Percentiles rank a stretch among this genome's conserved stretches.
Conservation (phyloP, 2,113 vertebrate species). For the Zosterops pallidus region DNA sequence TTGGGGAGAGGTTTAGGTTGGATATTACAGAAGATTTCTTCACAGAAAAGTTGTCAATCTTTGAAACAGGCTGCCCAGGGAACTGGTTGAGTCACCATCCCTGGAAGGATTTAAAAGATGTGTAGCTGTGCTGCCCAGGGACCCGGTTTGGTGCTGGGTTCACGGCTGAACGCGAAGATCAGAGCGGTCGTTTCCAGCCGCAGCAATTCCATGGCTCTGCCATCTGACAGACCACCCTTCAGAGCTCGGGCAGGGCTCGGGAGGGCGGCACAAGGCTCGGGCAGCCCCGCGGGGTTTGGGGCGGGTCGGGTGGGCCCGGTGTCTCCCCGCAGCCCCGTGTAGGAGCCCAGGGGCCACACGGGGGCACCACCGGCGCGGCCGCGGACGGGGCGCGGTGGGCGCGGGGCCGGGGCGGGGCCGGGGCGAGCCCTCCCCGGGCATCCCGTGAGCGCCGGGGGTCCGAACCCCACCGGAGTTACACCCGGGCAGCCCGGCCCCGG, state of each 20-base stretch:
- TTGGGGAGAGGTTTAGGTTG: background rate
- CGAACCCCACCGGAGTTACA: accelerated
- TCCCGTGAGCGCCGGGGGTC: accelerated
- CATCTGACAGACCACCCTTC: accelerated
- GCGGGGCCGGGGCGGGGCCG: background rate
- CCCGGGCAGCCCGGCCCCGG: accelerated
- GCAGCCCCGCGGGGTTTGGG: accelerated
- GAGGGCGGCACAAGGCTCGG: background rate
- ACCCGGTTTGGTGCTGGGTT: too few relatives aligned
- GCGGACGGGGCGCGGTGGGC: background rate
- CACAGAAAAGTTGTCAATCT: background rate
- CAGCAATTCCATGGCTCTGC: accelerated
- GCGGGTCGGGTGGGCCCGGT: accelerated
- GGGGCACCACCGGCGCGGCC: conserved; percentile 21
- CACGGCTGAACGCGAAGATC: accelerated
- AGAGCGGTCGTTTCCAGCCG: accelerated
- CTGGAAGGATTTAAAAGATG: background rate
- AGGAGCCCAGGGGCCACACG: background rate
- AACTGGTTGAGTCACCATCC: background rate
- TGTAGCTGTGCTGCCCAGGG: too few relatives aligned
- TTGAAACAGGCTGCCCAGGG: background rate
- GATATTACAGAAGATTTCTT: background rate
- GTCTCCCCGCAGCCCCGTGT: background rate
- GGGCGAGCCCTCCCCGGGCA: accelerated
- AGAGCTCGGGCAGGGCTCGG: accelerated